Base-by-base conservation (phyloP, 2,888 invertebrate genomes). In the Nomada ruficornis region DNA sequence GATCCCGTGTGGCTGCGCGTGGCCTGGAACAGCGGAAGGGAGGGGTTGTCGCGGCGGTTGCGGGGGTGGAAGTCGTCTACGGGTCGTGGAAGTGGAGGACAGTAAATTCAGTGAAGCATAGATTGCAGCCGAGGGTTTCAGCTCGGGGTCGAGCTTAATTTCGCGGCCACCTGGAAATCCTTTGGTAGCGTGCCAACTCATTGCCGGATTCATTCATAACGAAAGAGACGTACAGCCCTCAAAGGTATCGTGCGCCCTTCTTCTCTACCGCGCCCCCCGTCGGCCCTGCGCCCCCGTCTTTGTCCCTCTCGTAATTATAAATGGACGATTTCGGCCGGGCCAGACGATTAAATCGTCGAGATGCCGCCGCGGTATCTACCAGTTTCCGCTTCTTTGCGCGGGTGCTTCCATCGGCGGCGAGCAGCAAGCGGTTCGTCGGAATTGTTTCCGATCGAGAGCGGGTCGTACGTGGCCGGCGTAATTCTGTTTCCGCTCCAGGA, bases 171-270 rank as follows among this genome's bases (percentile, higher is more conserved):
- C 90, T 89, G 89, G 85, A 89, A 89, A 87, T 84, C 80, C 88
- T 87, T 88, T 91, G 91, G 91, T 87, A 78, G 78, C 77, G 77
- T 88, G 91, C 91, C 89, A 91, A 88, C 89, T 89, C 85, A 86
- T 88, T 88, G 84, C 83, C 79, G 84, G 86, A 85, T 88, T 89
- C 90, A 88, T 89, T 90, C 89, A 87, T 88, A 88, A 88, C 86
- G 85, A 86, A 84, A 83, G 83, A 80, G 85, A 86, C 77, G 72
- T 80, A 77, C 80, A 80, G 72, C 77, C 70, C 85, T 85, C 85
- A 84, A 84, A 85, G 84, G 82, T 80, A 80, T 81, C 81, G 81
- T 63, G 73, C 73, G 9, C 20, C 42, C 54, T 44, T 62, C 26
- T 15, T 23, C 36, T 26, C 20, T 36, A 4, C 50, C 11, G 3